Conservation (phyloP, 2,113 vertebrate genomes). For the Cyanocitta stelleri region DNA sequence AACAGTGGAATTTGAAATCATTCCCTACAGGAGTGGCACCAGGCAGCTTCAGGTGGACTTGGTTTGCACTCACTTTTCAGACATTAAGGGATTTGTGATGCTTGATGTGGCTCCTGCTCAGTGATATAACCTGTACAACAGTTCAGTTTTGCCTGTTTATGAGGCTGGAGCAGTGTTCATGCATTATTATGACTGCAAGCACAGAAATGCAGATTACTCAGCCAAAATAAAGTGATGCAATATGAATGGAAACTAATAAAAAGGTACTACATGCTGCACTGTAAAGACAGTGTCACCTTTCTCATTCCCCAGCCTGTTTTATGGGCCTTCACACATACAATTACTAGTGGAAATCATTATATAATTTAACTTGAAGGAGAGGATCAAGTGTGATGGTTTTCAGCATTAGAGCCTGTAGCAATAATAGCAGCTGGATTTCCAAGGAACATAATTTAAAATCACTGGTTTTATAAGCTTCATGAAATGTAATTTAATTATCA, state of each 20-base stretch:
- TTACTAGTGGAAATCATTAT: not conserved
- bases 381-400: not conserved
- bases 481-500: not conserved
- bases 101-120: conserved; percentile 19
- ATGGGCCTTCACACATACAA: not conserved
- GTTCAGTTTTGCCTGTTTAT: not conserved
- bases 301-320: not conserved
- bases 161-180: not conserved
- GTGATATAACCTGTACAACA: not conserved
- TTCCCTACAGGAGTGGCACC: conserved; percentile 66
- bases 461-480: not conserved
- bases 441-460: not conserved
- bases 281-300: not conserved
- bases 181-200: not conserved
- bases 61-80: conserved; percentile 43
- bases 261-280: not conserved
- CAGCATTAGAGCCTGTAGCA: not conserved
- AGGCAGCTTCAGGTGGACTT: conserved; percentile 73
- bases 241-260: not conserved
- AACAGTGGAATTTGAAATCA: conserved; percentile 60
- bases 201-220: not conserved
- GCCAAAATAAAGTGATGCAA: not conserved
- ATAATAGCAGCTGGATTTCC: not conserved
- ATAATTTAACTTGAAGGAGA: not conserved
- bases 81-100: conserved; percentile 51